Evolutionary conservation across 2,888 invertebrate genomes (phyloP).

Genomic region (Lasiommata megera): DNA sequence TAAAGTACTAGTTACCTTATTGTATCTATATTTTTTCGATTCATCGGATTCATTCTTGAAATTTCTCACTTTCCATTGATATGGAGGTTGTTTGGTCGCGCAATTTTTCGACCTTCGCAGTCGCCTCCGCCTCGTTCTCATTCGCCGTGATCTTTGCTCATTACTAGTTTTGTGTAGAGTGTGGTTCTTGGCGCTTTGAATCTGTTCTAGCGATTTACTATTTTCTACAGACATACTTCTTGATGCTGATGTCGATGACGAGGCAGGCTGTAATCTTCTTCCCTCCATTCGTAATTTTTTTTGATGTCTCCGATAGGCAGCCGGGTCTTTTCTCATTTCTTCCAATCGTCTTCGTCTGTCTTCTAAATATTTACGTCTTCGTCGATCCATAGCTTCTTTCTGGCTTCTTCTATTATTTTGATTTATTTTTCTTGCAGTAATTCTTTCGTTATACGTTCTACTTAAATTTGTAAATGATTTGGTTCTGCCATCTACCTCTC

Average conservation of each 20-base stretch:
- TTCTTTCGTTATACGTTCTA: slow-evolving; percentile 69
- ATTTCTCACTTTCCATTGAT: slow-evolving; percentile 58
- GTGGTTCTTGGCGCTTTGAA: slow-evolving; percentile 41
- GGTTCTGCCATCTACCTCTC: slow-evolving; percentile 48
- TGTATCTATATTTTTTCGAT: slow-evolving; percentile 40
- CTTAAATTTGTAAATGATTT: slow-evolving; percentile 40
- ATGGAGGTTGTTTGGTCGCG: slow-evolving; percentile 72
- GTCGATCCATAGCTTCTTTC: slow-evolving; percentile 82
- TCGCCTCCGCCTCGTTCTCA: slow-evolving; percentile 60
- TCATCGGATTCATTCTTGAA: slow-evolving; percentile 40
- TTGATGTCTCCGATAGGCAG: slow-evolving; percentile 63
- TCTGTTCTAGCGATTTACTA: slow-evolving; percentile 53
- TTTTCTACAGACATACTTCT: slow-evolving; percentile 56
- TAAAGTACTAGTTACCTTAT: slow-evolving; percentile 34
- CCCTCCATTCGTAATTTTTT: slow-evolving; percentile 57
- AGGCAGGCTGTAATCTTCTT: slow-evolving; percentile 46
- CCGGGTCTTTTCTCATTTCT: slow-evolving; percentile 63
- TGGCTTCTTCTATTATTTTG: slow-evolving; percentile 56
- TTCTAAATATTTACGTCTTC: slow-evolving; percentile 61
- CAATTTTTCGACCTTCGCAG: slow-evolving; percentile 67
- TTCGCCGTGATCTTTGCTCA: slow-evolving; percentile 50
- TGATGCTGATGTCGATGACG: slow-evolving; percentile 40
- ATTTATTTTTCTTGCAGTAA: slow-evolving; percentile 72
- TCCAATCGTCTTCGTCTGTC: slow-evolving; percentile 59
- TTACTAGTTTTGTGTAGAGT: slow-evolving; percentile 46